These are phyloP conservation scores for Leistus spinibarbis DNA, from an alignment of 2,888 invertebrate species.

Conservation along the genomic window DNA sequence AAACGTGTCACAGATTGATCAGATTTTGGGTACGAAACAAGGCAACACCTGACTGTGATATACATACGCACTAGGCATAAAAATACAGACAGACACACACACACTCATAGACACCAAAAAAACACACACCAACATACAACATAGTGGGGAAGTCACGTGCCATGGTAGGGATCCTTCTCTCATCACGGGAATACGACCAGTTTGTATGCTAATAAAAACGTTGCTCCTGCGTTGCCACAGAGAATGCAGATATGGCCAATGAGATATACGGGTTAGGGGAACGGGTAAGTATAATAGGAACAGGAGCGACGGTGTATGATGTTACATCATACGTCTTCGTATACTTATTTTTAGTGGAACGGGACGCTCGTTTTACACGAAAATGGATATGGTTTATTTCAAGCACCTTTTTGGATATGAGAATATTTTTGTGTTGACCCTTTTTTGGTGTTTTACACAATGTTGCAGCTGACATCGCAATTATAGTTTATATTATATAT, in stretches of 20 bases:
- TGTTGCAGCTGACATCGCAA: too few relatives aligned
- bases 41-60: background rate
- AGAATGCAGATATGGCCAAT: background rate
- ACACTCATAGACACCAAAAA: background rate
- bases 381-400: background rate
- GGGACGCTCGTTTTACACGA: background rate
- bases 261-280: background rate
- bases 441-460: too few relatives aligned
- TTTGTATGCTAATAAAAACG: constrained; percentile 39
- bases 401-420: background rate
- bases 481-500: too few relatives aligned
- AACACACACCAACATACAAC: background rate
- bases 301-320: background rate
- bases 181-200: constrained; percentile 33
- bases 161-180: constrained; percentile 17
- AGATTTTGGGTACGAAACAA: background rate
- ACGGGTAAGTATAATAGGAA: background rate
- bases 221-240: background rate
- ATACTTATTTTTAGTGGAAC: background rate
- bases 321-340: background rate
- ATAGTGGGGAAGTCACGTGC: background rate
- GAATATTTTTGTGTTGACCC: background rate
- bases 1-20: background rate
- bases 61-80: background rate
- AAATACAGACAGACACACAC: background rate